phyloP scores from a whole-genome alignment of 2,888 invertebrate species.

The Pegoplata infirma region DNA sequence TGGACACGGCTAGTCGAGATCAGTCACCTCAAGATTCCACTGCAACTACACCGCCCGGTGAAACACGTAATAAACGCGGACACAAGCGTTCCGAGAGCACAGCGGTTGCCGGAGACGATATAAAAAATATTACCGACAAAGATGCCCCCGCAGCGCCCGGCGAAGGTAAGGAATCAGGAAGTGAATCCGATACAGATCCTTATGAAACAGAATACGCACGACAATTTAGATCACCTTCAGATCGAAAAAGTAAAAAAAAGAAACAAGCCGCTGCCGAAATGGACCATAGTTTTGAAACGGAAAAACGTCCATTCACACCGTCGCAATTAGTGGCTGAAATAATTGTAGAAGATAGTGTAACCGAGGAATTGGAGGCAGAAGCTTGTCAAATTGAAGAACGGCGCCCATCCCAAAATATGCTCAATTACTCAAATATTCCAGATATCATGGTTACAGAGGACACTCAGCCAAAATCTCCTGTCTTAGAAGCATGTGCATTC shows the following conservation, averaged over 20 bases:
- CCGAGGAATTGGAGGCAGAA: constrained; percentile 76
- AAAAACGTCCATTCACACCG: constrained; percentile 76
- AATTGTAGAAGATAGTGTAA: constrained; percentile 75
- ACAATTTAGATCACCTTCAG: constrained; percentile 76
- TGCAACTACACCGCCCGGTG: constrained; percentile 68
- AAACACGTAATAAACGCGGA: constrained; percentile 76
- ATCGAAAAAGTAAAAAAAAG: constrained; percentile 74
- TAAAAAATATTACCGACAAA: constrained; percentile 70
- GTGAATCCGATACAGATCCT: constrained; percentile 79
- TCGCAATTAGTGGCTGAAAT: constrained; percentile 76
- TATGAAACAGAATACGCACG: constrained; percentile 79
- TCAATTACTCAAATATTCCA: constrained; percentile 77
- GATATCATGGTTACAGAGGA: constrained; percentile 77
- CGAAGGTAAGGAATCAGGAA: constrained; percentile 78
- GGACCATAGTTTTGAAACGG: constrained; percentile 74
- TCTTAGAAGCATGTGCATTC: constrained; percentile 73
- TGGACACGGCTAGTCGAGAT: constrained; percentile 71
- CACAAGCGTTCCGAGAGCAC: constrained; percentile 81
- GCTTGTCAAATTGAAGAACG: constrained; percentile 70
- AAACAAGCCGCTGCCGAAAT: constrained; percentile 75
- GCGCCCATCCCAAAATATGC: constrained; percentile 76
- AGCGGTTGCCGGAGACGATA: constrained; percentile 70
- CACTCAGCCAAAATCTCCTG: constrained; percentile 71
- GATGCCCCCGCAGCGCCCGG: constrained; percentile 67
- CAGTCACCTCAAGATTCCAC: constrained; percentile 70